Conservation (phyloP, 2,113 vertebrate genomes). For the Sterna hirundo region DNA sequence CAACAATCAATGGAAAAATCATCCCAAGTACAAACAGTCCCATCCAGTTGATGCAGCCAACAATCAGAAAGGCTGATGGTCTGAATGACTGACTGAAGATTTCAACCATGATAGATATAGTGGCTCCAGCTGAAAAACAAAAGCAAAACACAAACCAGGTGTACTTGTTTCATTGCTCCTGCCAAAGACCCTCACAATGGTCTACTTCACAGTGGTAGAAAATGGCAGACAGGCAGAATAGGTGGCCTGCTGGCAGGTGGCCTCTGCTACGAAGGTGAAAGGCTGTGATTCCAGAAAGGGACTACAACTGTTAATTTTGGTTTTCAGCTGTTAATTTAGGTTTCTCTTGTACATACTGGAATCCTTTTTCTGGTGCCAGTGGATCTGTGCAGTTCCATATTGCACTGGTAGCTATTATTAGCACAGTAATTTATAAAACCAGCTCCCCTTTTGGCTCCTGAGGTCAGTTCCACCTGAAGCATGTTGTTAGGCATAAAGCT, state of each 20-base stretch:
- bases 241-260: neutral
- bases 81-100: slow-evolving; percentile 73
- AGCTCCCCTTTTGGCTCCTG: neutral
- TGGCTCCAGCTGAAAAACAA: slow-evolving; percentile 58
- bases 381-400: neutral
- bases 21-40: slow-evolving; percentile 72
- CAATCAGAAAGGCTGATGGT: slow-evolving; percentile 71
- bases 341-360: neutral
- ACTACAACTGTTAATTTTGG: neutral
- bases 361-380: neutral
- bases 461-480: neutral
- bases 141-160: neutral
- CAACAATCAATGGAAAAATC: slow-evolving; percentile 70
- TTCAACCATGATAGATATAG: slow-evolving; percentile 64
- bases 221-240: neutral
- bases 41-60: slow-evolving; percentile 69
- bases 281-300: neutral
- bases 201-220: neutral
- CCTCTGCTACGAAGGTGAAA: neutral
- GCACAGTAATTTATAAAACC: neutral
- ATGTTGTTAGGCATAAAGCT: neutral
- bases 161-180: neutral
- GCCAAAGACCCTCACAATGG: neutral
- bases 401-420: neutral
- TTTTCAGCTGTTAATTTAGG: neutral